phyloP scores from a whole-genome alignment of 2,888 invertebrate genomes.

The Bhutanitis thaidina region DNA sequence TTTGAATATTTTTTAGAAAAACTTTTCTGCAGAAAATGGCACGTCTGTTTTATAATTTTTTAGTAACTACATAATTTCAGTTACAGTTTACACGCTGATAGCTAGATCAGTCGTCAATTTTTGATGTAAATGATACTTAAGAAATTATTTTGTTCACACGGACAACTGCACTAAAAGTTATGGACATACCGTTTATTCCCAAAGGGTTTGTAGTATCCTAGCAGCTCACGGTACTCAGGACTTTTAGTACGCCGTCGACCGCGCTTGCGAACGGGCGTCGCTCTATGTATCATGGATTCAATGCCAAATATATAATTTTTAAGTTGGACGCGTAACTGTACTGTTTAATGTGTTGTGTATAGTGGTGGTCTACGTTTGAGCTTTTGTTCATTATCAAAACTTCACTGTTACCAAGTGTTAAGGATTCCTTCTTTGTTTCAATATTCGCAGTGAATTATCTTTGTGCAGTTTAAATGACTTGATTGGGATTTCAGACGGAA shows the following conservation, averaged over 20 bases:
- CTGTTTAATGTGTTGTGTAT: slow-evolving; percentile 1
- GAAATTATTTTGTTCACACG: too few relatives aligned
- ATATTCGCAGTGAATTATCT: background rate
- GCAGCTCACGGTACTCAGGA: slow-evolving; percentile 1
- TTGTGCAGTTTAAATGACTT: slow-evolving; percentile 2
- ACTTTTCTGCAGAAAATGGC: too few relatives aligned
- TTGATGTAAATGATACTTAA: too few relatives aligned
- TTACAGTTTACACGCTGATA: too few relatives aligned
- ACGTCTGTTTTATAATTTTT: too few relatives aligned
- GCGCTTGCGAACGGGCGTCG: slow-evolving; percentile 10
- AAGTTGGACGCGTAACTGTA: slow-evolving; percentile 9
- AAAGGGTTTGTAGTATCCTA: slow-evolving; percentile 14
- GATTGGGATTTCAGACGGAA: background rate
- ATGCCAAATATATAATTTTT: background rate
- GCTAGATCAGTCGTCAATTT: too few relatives aligned
- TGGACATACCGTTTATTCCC: too few relatives aligned
- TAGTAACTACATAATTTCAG: too few relatives aligned
- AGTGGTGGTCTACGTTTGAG: background rate
- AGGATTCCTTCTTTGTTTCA: background rate
- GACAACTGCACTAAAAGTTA: too few relatives aligned
- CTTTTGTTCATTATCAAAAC: background rate
- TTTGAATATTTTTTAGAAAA: too few relatives aligned
- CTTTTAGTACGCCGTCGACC: slow-evolving; percentile 10
- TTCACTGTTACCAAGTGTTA: background rate
- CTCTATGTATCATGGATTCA: background rate